Conservation (phyloP, 2,888 invertebrate species). For the Pyralis farinalis region DNA sequence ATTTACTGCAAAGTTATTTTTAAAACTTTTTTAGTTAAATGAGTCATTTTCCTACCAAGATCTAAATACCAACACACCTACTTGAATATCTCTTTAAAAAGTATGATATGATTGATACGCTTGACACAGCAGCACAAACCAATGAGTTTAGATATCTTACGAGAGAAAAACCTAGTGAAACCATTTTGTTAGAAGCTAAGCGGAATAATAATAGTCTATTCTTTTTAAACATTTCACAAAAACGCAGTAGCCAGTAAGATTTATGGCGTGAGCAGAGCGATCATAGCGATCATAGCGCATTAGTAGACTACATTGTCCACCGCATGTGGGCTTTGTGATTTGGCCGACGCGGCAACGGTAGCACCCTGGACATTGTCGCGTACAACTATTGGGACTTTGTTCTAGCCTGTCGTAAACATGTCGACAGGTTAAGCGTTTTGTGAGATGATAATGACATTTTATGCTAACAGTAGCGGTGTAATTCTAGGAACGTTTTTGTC, state of each 20-base stretch:
- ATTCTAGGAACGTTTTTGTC: conserved; percentile 7
- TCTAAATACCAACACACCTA: no score
- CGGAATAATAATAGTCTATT: no score
- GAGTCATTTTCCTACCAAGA: no score
- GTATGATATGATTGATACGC: no score
- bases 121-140: no score
- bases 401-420: conserved; percentile 67
- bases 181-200: no score
- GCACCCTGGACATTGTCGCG: conserved; percentile 27
- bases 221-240: conserved; percentile 30
- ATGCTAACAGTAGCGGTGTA: conserved; percentile 34
- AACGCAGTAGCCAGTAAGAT: conserved; percentile 57
- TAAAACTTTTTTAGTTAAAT: no score
- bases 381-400: conserved; percentile 39
- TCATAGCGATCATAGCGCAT: conserved; percentile 77
- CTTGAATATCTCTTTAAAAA: no score
- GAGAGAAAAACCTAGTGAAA: no score
- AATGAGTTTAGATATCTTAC: no score
- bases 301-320: conserved; percentile 69
- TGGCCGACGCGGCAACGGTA: conserved; percentile 42
- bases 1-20: no score
- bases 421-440: conserved; percentile 65
- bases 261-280: conserved; percentile 66
- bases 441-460: conserved; percentile 22
- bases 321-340: conserved; percentile 60